Base-by-base conservation (phyloP, 2,888 invertebrate genomes). In the Nycteola revayana region DNA sequence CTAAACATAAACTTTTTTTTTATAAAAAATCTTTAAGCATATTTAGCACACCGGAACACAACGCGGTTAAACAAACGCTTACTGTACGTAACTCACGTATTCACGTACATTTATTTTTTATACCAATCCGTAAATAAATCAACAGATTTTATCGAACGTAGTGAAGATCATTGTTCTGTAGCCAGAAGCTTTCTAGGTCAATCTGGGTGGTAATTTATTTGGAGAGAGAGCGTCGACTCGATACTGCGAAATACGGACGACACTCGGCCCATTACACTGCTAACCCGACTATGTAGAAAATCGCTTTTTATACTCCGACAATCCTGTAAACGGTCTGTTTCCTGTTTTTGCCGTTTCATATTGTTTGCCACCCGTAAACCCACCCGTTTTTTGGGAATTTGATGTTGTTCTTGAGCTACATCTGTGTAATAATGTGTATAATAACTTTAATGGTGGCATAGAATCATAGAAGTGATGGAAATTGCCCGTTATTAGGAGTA, bases 151-250 rank as follows among this genome's bases (percentile, higher is more conserved):
- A 47, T 52, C 49, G 32, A 42, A 46, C 40, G 35, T 36, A 40
- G 37, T 43, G 38, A 42, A 57, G 66, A 65, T 67, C 65, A 74
- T 72, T 73, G 73, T 72, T 66, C 58, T 62, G 59, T 49, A 47
- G 56, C 57, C 43, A 55, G 50, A 47, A 63, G 66, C 66, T 79
- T 80, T 80, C 73, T 78, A 60, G 82, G 81, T 80, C 82, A 83
- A 80, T 81, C 74, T 73, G 64, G 55, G 56, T 63, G 53, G 75
- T 75, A 75, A 77, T 82, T 81, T 78, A 75, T 81, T 78, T 77
- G 73, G 70, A 66, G 71, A 73, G 71, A 74, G 61, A 61, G 59
- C 65, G 61, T 67, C 61, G 66, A 66, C 69, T 66, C 66, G 63
- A 69, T 69, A 69, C 46, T 38, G 55, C 60, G 55, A 60, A 66